These are phyloP conservation scores for Enteromius fasciolatus DNA, from an alignment of 2,797 vertebrate species.

Conservation along the genomic window DNA sequence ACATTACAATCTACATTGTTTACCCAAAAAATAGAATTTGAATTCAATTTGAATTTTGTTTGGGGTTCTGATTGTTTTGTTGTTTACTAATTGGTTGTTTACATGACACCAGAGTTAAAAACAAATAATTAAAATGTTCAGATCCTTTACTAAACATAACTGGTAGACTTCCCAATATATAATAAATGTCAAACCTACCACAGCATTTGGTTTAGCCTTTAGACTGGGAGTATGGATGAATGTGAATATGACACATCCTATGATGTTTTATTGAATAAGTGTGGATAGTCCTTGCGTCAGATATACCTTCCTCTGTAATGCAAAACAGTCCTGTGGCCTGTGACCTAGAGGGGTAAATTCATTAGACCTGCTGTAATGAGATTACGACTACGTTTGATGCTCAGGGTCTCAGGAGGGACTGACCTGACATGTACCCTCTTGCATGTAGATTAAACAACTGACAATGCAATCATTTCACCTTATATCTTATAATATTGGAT, in stretches of 20 bases:
- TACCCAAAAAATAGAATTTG: too few relatives aligned
- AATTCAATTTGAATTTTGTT: too few relatives aligned
- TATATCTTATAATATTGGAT: background rate
- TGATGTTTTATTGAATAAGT: constrained; percentile 36
- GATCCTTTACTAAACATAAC: background rate
- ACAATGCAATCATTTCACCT: background rate
- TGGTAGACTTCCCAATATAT: constrained; percentile 1
- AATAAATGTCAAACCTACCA: background rate
- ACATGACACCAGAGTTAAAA: too few relatives aligned
- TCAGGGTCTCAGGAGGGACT: constrained; percentile 2
- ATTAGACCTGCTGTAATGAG: constrained; percentile 56
- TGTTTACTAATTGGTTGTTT: too few relatives aligned
- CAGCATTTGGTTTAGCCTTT: constrained; percentile 10
- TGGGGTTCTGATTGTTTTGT: too few relatives aligned
- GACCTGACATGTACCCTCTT: constrained; percentile 2
- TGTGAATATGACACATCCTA: background rate
- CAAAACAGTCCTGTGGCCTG: background rate
- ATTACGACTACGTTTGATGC: constrained; percentile 42
- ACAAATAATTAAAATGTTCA: background rate
- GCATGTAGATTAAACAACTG: background rate
- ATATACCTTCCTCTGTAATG: constrained; percentile 9
- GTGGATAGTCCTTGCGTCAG: background rate
- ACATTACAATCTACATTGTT: too few relatives aligned
- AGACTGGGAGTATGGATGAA: constrained; percentile 20
- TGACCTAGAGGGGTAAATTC: constrained; percentile 31